These are phyloP conservation scores for Aegotheles bennettii DNA, from an alignment of 2,113 vertebrate genomes.

Conservation along the genomic window DNA sequence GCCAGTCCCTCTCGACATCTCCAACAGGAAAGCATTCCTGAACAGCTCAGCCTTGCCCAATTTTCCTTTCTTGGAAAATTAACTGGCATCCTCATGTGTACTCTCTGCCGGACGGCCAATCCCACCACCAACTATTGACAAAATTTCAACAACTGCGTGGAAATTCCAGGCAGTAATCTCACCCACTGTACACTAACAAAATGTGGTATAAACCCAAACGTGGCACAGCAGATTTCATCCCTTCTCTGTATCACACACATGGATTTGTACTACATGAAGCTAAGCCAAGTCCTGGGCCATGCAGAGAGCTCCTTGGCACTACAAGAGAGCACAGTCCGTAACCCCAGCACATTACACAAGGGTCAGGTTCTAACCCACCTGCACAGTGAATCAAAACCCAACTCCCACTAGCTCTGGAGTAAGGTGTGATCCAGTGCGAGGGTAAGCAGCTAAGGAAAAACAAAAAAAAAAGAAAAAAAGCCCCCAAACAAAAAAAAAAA, in stretches of 20 bases:
- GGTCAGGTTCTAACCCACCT: conserved; percentile 1
- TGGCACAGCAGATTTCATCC: background rate
- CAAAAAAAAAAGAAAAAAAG: too few species aligned
- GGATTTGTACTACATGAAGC: background rate
- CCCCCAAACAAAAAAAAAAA: background rate
- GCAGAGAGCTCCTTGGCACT: background rate
- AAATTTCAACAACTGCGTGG: background rate
- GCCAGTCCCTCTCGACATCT: background rate
- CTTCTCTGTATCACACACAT: background rate
- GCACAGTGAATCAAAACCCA: background rate
- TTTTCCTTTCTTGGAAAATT: background rate
- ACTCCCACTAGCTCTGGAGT: background rate
- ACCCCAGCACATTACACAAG: background rate
- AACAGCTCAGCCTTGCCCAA: background rate
- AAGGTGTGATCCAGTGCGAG: background rate
- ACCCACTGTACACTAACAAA: background rate
- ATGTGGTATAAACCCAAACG: background rate
- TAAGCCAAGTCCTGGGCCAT: conserved; percentile 4
- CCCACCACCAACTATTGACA: background rate
- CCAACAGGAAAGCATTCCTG: background rate
- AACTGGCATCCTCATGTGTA: background rate
- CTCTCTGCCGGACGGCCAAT: background rate
- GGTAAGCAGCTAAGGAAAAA: background rate
- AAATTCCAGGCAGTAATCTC: background rate
- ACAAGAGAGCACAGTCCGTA: background rate